Conservation (phyloP, 2,797 vertebrate genomes). For the Lophotriccus pileatus region DNA sequence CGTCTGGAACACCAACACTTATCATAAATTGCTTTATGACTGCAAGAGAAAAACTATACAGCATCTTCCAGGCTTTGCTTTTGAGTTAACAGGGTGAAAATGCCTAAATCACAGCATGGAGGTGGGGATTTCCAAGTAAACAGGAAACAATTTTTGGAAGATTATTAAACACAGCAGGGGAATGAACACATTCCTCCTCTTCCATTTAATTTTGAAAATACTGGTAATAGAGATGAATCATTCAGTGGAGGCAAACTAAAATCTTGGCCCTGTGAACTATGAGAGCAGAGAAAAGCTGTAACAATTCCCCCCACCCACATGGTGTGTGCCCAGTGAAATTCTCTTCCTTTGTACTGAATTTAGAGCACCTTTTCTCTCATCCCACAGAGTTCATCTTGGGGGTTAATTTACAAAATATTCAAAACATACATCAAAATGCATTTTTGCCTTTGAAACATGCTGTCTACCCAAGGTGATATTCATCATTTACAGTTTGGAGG, state of each 20-base stretch:
- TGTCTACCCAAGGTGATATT: not conserved
- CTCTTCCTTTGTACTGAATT: not conserved
- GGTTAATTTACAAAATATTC: not conserved
- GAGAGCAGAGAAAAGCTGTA: slow-evolving; percentile 10
- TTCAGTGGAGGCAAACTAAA: not conserved
- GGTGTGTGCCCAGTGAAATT: not conserved
- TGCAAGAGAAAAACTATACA: not conserved
- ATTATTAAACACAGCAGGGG: slow-evolving; percentile 52
- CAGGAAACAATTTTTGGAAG: slow-evolving; percentile 47
- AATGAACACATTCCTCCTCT: slow-evolving; percentile 43
- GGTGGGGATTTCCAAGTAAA: slow-evolving; percentile 46
- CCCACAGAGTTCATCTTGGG: not conserved
- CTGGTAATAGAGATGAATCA: slow-evolving; percentile 44
- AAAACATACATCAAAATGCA: not conserved
- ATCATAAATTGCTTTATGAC: slow-evolving; percentile 11
- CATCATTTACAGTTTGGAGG: not conserved
- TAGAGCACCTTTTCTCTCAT: not conserved
- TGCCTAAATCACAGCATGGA: slow-evolving; percentile 18
- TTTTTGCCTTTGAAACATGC: not conserved
- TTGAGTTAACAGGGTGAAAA: not conserved
- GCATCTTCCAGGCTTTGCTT: slow-evolving; percentile 10
- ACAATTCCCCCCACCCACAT: not conserved
- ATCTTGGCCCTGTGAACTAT: not conserved
- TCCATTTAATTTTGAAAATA: slow-evolving; percentile 56
- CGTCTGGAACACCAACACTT: slow-evolving; percentile 11